Base-by-base conservation (phyloP, 1,140 invertebrate genomes). In the Antheraea pernyi region DNA sequence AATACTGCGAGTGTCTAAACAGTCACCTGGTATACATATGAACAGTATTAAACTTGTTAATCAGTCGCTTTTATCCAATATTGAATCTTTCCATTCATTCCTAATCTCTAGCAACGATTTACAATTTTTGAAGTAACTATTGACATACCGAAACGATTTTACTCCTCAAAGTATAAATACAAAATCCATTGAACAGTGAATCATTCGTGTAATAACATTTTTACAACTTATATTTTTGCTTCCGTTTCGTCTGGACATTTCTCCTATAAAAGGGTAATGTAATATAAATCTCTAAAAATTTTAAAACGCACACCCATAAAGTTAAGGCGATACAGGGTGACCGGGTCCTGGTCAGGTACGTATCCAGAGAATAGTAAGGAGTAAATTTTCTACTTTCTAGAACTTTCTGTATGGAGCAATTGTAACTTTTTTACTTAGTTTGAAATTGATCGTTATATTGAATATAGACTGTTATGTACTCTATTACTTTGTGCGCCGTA, bases 231-330 rank as follows among this genome's bases (percentile, higher is more conserved):
- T 65, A 65, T 65, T 65, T 53, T 48, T 22, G 64, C 64, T 65
- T 65, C 64, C 64, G 37, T 73, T 67, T 48, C 48, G 22, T 59
- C 59, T 65, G 64, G 65, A 63, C 71, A 58, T 62, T 69, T 61
- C 53, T 7, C 48, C 18, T 19, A 72, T 75, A 72, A 76, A 77
- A 73, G 63, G 78, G 76, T 78, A 75, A 78, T 71, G 71, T 74
- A 70, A 80, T 85, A 83, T 84, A 79, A 84, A 75, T 79, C 71
- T 81, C 82, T 76, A 70, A 84, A 85, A 81, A 80, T 82, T 85
- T 85, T 80, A 85, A 82, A 86, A 79, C 76, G 68, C 66, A 66
- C 58, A 67, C 11, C 46, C 80, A 86, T 86, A 87, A 89, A 88
- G 74, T 73, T 71, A 77, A 86, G 78, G 79, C 81, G 83, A 86